Evolutionary conservation across 2,797 vertebrate species (phyloP).

Genomic region (Tiaroga cobitis): DNA sequence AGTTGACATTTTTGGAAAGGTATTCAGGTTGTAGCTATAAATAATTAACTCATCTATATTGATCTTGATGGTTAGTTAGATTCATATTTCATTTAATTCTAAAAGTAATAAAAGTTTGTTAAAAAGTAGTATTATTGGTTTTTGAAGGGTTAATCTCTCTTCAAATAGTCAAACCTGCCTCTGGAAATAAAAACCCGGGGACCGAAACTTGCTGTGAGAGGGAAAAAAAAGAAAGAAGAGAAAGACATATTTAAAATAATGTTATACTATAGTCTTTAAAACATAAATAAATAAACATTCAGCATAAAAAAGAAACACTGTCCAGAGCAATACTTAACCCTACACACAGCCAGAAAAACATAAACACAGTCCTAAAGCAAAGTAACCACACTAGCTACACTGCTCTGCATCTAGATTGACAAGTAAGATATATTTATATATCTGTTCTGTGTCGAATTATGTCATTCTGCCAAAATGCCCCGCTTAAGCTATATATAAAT

Average conservation of each 20-base stretch:
- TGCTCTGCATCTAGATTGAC: conserved; percentile 25
- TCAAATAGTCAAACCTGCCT: conserved; percentile 80
- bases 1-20: neutral
- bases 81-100: conserved; percentile 36
- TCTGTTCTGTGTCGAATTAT: conserved; percentile 26
- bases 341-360: conserved; percentile 43
- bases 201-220: conserved; percentile 80
- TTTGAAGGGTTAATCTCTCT: conserved; percentile 73
- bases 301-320: conserved; percentile 56
- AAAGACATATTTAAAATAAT: conserved; percentile 40
- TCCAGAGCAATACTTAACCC: conserved; percentile 56
- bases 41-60: neutral
- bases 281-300: conserved; percentile 58
- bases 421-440: conserved; percentile 35
- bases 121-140: conserved; percentile 18
- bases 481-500: conserved; percentile 12
- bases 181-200: conserved; percentile 81
- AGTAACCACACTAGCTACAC: conserved; percentile 31
- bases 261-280: conserved; percentile 16
- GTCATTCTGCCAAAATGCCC: conserved; percentile 20
- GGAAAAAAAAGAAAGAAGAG: conserved; percentile 51
- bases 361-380: conserved; percentile 42
- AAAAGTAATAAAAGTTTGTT: conserved; percentile 24
- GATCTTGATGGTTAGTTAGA: conserved; percentile 4
- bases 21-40: neutral